Percentiles rank a stretch among this genome's conserved stretches.
phyloP scores from a whole-genome alignment of 92 coral and sea anemone genomes.

The Porites rus region DNA sequence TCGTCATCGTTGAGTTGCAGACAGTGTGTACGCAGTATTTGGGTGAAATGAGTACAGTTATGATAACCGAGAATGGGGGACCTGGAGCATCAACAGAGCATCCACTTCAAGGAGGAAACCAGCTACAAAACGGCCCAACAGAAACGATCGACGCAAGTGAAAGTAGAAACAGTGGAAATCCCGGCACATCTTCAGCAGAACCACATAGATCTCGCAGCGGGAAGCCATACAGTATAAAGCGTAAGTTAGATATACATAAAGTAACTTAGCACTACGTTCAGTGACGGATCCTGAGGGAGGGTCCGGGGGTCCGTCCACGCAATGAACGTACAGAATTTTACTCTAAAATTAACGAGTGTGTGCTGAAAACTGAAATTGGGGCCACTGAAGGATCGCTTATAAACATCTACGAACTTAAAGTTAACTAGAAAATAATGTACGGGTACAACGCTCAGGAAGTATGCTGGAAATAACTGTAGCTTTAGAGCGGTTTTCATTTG shows the following conservation, averaged over 20 bases:
- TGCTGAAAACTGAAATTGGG: no score
- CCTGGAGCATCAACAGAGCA: background rate
- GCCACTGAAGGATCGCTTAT: no score
- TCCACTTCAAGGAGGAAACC: background rate
- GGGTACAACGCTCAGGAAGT: no score
- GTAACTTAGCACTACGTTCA: no score
- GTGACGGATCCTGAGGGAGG: no score
- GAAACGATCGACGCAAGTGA: background rate
- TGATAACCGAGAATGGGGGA: background rate
- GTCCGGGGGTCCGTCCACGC: no score
- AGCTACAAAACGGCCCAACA: background rate
- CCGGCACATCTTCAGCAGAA: background rate
- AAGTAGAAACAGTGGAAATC: background rate
- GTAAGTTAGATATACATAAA: background rate
- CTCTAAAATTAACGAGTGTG: no score
- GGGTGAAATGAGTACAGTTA: background rate
- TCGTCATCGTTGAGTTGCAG: background rate
- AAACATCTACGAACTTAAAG: no score
- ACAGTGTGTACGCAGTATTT: background rate
- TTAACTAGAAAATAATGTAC: no score
- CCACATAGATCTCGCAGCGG: background rate
- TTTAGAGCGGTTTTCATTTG: no score
- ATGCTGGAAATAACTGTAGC: no score
- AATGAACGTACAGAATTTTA: no score
- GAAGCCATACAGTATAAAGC: background rate